Evolutionary conservation across 2,888 invertebrate genomes (phyloP), one percentile per base, ranked within the genome.

Genomic region (Harpagoxenus sublaevis): DNA sequence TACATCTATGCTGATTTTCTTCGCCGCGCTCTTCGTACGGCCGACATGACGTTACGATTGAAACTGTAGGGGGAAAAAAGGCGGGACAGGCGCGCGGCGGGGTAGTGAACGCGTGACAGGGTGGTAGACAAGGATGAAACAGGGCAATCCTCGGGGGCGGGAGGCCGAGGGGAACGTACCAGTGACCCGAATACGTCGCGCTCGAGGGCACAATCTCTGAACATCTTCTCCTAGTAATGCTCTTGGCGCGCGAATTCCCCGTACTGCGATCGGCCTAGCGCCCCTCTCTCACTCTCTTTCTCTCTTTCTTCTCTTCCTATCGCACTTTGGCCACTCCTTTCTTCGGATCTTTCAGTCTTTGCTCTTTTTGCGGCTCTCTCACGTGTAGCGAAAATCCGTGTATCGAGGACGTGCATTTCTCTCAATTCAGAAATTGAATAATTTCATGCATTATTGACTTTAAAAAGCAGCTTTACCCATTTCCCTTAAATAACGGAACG

Each of bases 141-240:
- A 78, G 57, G 45, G 42, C 70, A 78, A 57, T 70, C 66, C 45
- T 57, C 55, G 83, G 84, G 60, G 83, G 70, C 63, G 84, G 79
- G 86, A 87, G 78, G 79, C 83, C 74, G 87, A 86, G 78, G 86
- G 88, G 84, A 88, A 84, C 71, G 90, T 91, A 89, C 92, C 88
- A 91, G 92, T 93, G 94, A 94, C 94, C 94, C 92, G 92, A 93
- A 94, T 94, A 94, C 91, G 94, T 94, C 93, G 92, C 86, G 93
- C 94, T 92, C 87, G 90, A 88, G 92, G 93, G 93, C 91, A 92
- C 92, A 93, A 93, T 93, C 93, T 93, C 91, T 88, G 93, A 93
- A 93, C 93, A 92, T 93, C 91, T 92, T 93, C 90, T 92, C 91
- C 91, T 90, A 90, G 92, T 94, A 93, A 93, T 92, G 91, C 92